Evolutionary conservation across 2,797 vertebrate species (phyloP).

Genomic region (Sparus aurata): DNA sequence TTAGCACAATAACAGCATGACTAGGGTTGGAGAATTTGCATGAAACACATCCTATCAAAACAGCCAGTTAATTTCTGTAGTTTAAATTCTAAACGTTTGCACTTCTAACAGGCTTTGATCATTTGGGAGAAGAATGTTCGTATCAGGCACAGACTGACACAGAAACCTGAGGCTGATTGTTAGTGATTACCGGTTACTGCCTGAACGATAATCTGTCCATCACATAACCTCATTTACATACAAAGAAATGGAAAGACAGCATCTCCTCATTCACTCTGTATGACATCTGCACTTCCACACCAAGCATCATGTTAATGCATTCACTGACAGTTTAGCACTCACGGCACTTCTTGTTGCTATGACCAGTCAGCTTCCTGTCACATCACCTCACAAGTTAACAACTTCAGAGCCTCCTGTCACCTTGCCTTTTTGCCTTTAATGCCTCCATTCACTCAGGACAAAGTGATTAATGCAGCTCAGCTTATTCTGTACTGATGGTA

Average conservation of each 20-base stretch:
- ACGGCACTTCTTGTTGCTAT: not conserved
- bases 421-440: conserved; percentile 18
- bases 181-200: not conserved
- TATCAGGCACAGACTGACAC: conserved; percentile 4
- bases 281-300: not conserved
- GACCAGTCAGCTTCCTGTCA: not conserved
- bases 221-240: not conserved
- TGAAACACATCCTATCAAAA: not conserved
- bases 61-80: not conserved
- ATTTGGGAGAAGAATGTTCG: not conserved
- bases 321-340: not conserved
- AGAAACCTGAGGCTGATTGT: not conserved
- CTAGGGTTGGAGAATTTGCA: not conserved
- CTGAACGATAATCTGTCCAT: not conserved
- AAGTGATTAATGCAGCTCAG: not conserved
- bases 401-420: not conserved
- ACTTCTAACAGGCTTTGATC: not conserved
- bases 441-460: not conserved
- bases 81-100: not conserved
- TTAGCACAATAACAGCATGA: not conserved
- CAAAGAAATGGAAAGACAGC: not conserved
- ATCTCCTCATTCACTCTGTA: not conserved
- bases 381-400: conserved; percentile 1
- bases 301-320: not conserved
- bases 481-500: not conserved